phyloP scores from a whole-genome alignment of 2,113 vertebrate species.

The rabbit (Oryctolagus cuniculus) region DNA sequence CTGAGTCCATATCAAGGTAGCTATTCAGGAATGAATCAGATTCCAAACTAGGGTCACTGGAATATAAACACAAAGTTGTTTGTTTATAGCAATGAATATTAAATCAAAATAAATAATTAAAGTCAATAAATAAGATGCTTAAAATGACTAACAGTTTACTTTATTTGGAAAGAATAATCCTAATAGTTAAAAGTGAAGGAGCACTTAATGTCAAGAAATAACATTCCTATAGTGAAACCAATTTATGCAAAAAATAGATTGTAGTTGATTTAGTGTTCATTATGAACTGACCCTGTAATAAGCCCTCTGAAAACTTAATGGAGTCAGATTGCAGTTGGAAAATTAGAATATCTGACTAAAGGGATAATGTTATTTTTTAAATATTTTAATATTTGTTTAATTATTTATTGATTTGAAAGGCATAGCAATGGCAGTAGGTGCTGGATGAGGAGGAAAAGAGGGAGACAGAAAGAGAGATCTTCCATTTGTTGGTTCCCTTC shows the following conservation, averaged over 20 bases:
- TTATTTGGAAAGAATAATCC: conserved; percentile 24
- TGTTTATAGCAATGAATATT: neutral
- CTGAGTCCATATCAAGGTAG: neutral
- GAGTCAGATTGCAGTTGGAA: conserved; percentile 9
- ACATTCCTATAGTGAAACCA: neutral
- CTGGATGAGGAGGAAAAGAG: too few species aligned
- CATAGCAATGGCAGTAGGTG: too few species aligned
- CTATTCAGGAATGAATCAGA: neutral
- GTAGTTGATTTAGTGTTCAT: conserved; percentile 45
- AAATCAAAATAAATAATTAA: conserved; percentile 54
- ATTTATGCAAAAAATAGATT: conserved; percentile 62
- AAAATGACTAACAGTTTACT: conserved; percentile 47
- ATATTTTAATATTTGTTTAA: too few species aligned
- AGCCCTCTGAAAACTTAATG: conserved; percentile 57
- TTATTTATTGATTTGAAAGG: too few species aligned
- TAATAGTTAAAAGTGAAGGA: conserved; percentile 32
- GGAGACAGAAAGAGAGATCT: too few species aligned
- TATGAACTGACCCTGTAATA: conserved; percentile 45
- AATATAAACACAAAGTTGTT: conserved; percentile 27
- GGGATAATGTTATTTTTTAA: neutral
- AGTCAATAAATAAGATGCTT: conserved; percentile 20
- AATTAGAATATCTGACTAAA: neutral
- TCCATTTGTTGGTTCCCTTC: too few species aligned
- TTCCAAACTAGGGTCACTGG: neutral
- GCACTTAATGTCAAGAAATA: conserved; percentile 64